Base-by-base conservation (phyloP, 2,113 vertebrate species). In the Globicephala melas region DNA sequence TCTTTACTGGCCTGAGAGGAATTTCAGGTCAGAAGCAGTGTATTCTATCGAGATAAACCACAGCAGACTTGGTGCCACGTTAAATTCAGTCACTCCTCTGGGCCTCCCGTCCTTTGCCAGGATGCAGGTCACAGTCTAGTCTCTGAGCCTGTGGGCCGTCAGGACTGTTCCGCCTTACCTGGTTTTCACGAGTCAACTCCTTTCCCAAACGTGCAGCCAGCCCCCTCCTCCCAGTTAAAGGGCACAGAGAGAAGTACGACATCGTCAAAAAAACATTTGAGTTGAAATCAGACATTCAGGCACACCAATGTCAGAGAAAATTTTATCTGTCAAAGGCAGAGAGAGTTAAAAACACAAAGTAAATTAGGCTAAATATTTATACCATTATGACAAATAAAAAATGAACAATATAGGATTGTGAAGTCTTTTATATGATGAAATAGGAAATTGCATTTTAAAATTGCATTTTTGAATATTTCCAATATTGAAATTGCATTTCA, bases 331-430 rank as follows among this genome's bases (percentile, higher is more conserved):
- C 10, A 12, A 44, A 73, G 8, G 25, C 26, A 71, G 41, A 47
- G 11, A 38, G 8, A 95, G 20, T 95, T 98, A 96, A 95, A 83
- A 92, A 23, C 60, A 91, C 41, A 82, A 28, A 97, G 26, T 95
- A 95, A 96, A 96, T 83, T 94, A 93, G 70, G 94, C 10, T 96
- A 92, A 95, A 93, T 98, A 93, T 97, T 98, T 97, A 44, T 67
- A 44, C 89, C 96, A 79, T 91, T 12, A 9, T 85, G 76, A 97
- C 74, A n/a, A 88, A 33, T 87, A 95, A 97, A 95, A 96, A 97
- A 82, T 25, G 41, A 95, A 67, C 76, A 89, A 33, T 92, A 62
- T 41, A 85, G 47, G 41, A 58, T 98, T 98, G 53, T 94, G 65
- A 91, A 74, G 18, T 1, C 3, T 94, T 97, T 97, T 95, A 95